Conservation (phyloP, 2,888 invertebrate species). For the Disparrhopalites patrizii region DNA sequence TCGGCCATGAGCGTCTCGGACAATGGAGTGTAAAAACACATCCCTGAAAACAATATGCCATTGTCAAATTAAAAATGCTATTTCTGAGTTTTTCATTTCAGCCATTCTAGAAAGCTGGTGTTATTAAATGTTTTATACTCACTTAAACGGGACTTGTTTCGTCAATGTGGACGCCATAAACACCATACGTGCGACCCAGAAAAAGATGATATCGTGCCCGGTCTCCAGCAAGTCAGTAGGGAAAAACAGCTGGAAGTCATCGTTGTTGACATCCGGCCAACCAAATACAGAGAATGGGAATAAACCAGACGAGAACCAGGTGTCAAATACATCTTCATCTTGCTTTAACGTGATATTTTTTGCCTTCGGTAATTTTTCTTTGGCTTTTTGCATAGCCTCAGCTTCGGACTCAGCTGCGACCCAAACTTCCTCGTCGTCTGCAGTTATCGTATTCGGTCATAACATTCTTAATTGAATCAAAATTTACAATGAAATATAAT, state of each 20-base stretch:
- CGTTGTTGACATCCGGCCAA: slow-evolving; percentile 77
- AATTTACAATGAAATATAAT: background rate
- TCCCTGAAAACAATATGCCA: slow-evolving; percentile 53
- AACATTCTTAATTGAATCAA: background rate
- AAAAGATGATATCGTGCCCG: slow-evolving; percentile 96
- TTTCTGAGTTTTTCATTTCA: no score
- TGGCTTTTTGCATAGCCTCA: slow-evolving; percentile 77
- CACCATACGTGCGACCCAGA: slow-evolving; percentile 99
- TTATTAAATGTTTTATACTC: slow-evolving; percentile 48
- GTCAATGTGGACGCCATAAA: slow-evolving; percentile 90
- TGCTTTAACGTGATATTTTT: slow-evolving; percentile 60
- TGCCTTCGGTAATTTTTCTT: slow-evolving; percentile 58
- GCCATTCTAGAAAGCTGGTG: no score
- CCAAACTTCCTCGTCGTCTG: slow-evolving; percentile 34
- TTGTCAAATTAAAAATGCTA: no score
- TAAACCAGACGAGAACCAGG: slow-evolving; percentile 97
- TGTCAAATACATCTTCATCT: slow-evolving; percentile 96
- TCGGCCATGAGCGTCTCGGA: slow-evolving; percentile 94
- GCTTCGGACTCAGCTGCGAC: slow-evolving; percentile 55
- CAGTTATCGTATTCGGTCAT: background rate
- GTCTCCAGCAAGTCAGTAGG: slow-evolving; percentile 91
- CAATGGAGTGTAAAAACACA: slow-evolving; percentile 93
- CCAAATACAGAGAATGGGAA: slow-evolving; percentile 96
- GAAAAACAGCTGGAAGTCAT: slow-evolving; percentile 75
- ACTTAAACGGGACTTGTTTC: slow-evolving; percentile 85